Conservation (phyloP, 1,140 invertebrate genomes). For the Solenopsis invicta region DNA sequence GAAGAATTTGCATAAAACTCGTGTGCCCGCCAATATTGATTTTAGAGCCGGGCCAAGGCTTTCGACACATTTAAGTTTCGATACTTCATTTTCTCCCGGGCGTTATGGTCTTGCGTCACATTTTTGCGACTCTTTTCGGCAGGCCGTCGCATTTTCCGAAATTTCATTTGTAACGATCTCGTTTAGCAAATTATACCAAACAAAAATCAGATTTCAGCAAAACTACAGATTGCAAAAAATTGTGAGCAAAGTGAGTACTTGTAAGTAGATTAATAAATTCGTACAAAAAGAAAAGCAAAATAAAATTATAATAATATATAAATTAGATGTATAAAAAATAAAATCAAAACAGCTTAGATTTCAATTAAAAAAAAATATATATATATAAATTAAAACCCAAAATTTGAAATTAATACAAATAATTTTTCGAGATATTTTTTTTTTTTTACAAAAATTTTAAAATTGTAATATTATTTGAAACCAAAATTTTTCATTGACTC, state of each 20-base stretch:
- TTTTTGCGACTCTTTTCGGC: slow-evolving; percentile 11
- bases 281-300: not conserved
- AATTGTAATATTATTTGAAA: not conserved
- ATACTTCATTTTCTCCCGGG: slow-evolving; percentile 43
- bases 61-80: slow-evolving; percentile 49
- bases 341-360: not conserved
- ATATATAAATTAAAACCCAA: not conserved
- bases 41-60: slow-evolving; percentile 60
- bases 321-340: not conserved
- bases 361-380: not conserved
- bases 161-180: not conserved
- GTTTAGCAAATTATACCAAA: not conserved
- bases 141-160: not conserved
- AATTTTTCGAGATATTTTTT: not conserved
- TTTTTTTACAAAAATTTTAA: not conserved
- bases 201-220: not conserved
- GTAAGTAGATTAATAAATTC: too few species aligned
- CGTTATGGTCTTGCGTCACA: slow-evolving; percentile 23
- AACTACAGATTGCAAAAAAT: not conserved
- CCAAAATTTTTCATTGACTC: not conserved
- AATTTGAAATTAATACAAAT: not conserved
- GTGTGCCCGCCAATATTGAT: slow-evolving; percentile 49
- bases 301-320: not conserved
- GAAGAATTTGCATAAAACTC: slow-evolving; percentile 47
- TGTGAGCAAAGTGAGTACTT: not conserved